Percentiles rank a stretch among this genome's conserved stretches.
phyloP scores from a whole-genome alignment of 2,113 vertebrate genomes.

The Corythornis cristatus region DNA sequence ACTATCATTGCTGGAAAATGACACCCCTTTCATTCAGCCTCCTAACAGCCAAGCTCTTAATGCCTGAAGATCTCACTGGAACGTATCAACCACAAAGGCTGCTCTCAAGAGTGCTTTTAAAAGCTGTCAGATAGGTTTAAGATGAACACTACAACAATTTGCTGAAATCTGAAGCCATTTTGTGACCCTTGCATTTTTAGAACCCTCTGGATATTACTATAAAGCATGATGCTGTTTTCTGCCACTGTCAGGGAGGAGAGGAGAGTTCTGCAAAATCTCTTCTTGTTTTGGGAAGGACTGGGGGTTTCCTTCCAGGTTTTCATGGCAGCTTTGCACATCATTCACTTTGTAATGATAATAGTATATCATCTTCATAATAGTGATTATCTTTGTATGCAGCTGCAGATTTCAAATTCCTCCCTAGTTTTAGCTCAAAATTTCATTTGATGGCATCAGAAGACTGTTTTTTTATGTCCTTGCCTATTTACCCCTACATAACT shows the following conservation, averaged over 20 bases:
- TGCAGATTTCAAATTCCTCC: neutral
- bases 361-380: neutral
- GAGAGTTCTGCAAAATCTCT: neutral
- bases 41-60: neutral
- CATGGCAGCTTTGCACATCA: neutral
- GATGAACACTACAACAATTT: neutral
- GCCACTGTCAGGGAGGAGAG: neutral
- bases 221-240: neutral
- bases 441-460: neutral
- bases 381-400: slow-evolving; percentile 9
- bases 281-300: neutral
- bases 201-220: neutral
- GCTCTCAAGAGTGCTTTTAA: neutral
- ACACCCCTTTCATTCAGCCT: neutral
- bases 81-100: neutral
- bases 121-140: neutral
- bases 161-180: slow-evolving; percentile 17
- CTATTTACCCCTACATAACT: neutral
- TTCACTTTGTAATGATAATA: neutral
- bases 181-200: neutral
- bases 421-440: neutral
- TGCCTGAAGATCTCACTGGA: neutral
- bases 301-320: slow-evolving; percentile 1
- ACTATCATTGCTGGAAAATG: neutral
- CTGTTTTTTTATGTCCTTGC: neutral